Evolutionary conservation across 2,113 vertebrate genomes (phyloP).

Genomic region (Acanthisitta chloris): DNA sequence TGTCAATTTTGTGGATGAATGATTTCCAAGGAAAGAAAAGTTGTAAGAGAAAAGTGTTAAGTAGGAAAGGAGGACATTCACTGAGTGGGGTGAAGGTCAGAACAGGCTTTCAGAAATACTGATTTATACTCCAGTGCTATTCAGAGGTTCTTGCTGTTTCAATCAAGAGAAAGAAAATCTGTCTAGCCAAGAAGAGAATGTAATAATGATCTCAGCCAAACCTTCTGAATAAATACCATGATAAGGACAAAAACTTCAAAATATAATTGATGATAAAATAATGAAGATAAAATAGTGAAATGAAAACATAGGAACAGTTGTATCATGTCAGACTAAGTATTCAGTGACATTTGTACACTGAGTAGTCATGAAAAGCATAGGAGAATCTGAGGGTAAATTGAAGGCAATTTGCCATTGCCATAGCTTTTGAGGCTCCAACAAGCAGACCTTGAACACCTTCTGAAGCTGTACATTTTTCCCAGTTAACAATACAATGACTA

Average conservation of each 20-base stretch:
- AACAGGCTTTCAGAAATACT: background rate
- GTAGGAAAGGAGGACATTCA: background rate
- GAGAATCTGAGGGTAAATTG: background rate
- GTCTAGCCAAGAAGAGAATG: background rate
- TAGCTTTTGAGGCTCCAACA: background rate
- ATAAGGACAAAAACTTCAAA: background rate
- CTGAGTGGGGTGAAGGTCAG: background rate
- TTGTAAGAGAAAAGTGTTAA: background rate
- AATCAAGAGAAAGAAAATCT: background rate
- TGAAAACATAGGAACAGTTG: background rate
- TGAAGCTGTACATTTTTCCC: background rate
- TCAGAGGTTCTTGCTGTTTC: background rate
- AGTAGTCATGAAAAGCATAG: background rate
- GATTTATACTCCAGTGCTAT: background rate
- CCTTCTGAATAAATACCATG: background rate
- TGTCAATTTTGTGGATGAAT: constrained; percentile 32
- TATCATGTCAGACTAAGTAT: background rate
- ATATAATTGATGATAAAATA: background rate
- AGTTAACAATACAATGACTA: background rate
- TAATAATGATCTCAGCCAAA: background rate
- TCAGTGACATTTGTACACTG: background rate
- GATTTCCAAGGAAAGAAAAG: background rate
- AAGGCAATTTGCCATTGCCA: background rate
- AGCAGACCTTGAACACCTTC: background rate
- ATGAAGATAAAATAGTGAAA: background rate